Evolutionary conservation across 2,113 vertebrate species (phyloP).

Genomic region (Nansenia antarctica): DNA sequence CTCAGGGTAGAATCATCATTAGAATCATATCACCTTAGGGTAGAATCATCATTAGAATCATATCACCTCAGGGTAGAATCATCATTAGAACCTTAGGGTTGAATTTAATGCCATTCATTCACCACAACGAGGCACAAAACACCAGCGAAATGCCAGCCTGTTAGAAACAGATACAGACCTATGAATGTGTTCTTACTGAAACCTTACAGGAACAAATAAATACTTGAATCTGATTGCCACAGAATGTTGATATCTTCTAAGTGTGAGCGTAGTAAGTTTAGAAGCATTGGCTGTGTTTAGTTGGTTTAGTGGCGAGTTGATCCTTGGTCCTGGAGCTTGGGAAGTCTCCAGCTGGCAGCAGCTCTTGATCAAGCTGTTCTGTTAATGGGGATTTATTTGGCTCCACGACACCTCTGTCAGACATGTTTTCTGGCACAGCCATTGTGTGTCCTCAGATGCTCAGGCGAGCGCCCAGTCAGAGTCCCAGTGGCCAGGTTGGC

Average conservation of each 20-base stretch:
- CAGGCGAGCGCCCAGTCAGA: constrained; percentile 12
- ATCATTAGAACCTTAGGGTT: not conserved
- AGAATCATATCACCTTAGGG: not conserved
- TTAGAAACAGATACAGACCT: not conserved
- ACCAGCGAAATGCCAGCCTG: not conserved
- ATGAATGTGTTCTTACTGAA: not conserved
- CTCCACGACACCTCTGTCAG: constrained; percentile 58
- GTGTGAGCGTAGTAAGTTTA: constrained; percentile 58
- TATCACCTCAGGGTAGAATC: not conserved
- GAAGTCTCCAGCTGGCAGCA: constrained; percentile 53
- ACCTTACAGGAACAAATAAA: not conserved
- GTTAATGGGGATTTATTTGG: constrained; percentile 63
- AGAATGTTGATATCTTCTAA: constrained; percentile 19
- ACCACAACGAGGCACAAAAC: not conserved
- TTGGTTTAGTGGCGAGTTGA: constrained; percentile 50
- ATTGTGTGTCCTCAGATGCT: constrained; percentile 64
- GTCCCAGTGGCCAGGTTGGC: constrained; percentile 30
- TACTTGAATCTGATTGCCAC: not conserved
- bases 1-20: not conserved
- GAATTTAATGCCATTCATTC: too few species aligned
- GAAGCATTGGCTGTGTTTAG: constrained; percentile 9
- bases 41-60: too few species aligned
- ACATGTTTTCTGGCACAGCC: constrained; percentile 53
- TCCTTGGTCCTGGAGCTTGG: constrained; percentile 69
- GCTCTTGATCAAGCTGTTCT: constrained; percentile 53